Percentiles rank a stretch among this genome's conserved stretches.
Evolutionary conservation across 2,113 vertebrate species (phyloP).

Genomic region (Rynchops niger): DNA sequence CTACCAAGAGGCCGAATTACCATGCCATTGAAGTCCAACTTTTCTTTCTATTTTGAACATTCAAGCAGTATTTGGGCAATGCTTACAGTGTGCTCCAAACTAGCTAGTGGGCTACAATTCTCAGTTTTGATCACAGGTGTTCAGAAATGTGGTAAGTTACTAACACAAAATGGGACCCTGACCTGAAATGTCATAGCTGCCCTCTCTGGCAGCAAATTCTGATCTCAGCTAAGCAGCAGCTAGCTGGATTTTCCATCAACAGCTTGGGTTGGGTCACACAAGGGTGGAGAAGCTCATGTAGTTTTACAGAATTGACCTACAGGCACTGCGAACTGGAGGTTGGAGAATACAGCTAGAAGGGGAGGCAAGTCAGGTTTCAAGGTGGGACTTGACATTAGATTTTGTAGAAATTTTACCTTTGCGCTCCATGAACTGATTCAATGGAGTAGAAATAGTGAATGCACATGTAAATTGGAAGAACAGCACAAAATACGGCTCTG

Average conservation of each 20-base stretch:
- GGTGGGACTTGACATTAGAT: background rate
- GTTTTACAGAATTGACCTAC: background rate
- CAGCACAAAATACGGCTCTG: background rate
- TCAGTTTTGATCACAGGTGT: background rate
- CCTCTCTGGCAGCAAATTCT: background rate
- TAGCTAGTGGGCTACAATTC: background rate
- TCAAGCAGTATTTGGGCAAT: background rate
- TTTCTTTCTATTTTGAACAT: background rate
- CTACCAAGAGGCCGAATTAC: background rate
- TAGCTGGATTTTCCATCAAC: background rate
- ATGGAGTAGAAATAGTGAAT: background rate
- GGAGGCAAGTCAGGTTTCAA: background rate
- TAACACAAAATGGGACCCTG: background rate
- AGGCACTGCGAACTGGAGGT: background rate
- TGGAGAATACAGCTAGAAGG: background rate
- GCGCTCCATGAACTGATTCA: background rate
- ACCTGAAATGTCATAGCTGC: background rate
- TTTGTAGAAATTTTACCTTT: background rate
- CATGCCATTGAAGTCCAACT: background rate
- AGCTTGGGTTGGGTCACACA: background rate
- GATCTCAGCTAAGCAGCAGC: background rate
- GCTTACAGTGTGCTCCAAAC: background rate
- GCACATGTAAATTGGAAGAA: background rate
- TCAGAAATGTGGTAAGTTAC: background rate
- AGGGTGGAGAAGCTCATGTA: background rate